phyloP scores from a whole-genome alignment of 1,140 invertebrate species.

The Macrostomum lignano region DNA sequence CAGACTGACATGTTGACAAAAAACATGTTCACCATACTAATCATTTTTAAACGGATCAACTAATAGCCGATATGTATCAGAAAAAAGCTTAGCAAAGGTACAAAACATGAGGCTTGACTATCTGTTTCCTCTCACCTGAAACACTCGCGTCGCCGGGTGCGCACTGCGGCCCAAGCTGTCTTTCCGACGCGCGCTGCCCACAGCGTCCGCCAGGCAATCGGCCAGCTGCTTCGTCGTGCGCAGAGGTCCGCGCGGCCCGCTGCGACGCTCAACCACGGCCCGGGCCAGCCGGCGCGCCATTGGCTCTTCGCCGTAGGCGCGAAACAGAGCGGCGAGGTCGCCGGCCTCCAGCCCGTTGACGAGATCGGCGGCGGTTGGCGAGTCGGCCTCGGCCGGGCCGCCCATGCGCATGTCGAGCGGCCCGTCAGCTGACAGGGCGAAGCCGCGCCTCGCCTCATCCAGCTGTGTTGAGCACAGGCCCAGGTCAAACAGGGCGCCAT shows the following conservation, averaged over 20 bases:
- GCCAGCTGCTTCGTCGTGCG: constrained; percentile 53
- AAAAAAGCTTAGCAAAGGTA: no score
- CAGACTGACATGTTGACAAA: no score
- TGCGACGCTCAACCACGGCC: constrained; percentile 55
- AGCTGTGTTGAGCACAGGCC: constrained; percentile 89
- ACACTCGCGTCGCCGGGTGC: no score
- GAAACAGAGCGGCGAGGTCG: constrained; percentile 51
- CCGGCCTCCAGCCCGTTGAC: constrained; percentile 44
- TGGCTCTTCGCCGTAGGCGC: constrained; percentile 64
- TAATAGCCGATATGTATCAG: no score
- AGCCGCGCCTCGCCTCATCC: constrained; percentile 47
- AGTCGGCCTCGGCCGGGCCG: constrained; percentile 31
- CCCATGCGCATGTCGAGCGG: constrained; percentile 88
- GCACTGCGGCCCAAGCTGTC: no score
- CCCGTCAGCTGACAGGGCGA: constrained; percentile 49
- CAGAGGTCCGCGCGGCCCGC: constrained; percentile 45
- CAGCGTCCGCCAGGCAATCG: no score
- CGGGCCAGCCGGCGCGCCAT: constrained; percentile 53
- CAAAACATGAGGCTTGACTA: no score
- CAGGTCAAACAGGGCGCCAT: constrained; percentile 65
- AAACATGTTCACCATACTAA: no score
- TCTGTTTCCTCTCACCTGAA: no score
- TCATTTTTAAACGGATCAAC: no score
- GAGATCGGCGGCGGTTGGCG: constrained; percentile 54
- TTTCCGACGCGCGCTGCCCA: no score